Conservation (phyloP, 35 echinoderm and acorn worm genomes). For the Ophioderma brevispina region DNA sequence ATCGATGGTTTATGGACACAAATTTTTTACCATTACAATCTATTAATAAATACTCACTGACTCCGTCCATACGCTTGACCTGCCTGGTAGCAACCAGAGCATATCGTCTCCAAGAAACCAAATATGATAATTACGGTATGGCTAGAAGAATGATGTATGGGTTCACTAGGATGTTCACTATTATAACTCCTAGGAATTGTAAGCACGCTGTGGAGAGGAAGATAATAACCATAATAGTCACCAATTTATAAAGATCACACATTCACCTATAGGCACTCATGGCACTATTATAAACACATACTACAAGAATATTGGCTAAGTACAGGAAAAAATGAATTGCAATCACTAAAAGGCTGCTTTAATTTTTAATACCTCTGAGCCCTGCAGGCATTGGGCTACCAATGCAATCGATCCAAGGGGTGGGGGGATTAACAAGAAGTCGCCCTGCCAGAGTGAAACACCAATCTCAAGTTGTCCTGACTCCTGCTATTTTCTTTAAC, state of each 20-base stretch:
- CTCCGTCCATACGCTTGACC: slow-evolving; percentile 87
- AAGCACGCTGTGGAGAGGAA: slow-evolving; percentile 44
- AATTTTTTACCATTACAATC: neutral
- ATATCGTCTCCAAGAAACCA: slow-evolving; percentile 56
- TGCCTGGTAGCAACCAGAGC: slow-evolving; percentile 54
- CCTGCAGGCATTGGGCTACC: no score
- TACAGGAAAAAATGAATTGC: no score
- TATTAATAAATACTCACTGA: slow-evolving; percentile 70
- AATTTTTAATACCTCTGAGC: no score
- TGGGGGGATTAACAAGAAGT: no score
- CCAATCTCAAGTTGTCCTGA: no score
- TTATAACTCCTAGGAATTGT: slow-evolving; percentile 53
- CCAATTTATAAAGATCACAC: neutral
- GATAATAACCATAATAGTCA: no score
- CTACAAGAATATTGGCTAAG: neutral
- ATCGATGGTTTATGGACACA: no score
- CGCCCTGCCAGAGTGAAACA: no score
- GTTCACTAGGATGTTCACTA: slow-evolving; percentile 62
- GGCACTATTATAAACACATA: neutral
- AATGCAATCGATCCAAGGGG: no score
- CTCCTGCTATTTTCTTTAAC: no score
- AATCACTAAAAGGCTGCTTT: no score
- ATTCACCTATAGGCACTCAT: neutral
- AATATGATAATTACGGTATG: slow-evolving; percentile 62
- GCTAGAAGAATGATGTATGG: slow-evolving; percentile 58